Conservation (phyloP, 1,140 invertebrate genomes). For the Cardiocondyla obscurior region DNA sequence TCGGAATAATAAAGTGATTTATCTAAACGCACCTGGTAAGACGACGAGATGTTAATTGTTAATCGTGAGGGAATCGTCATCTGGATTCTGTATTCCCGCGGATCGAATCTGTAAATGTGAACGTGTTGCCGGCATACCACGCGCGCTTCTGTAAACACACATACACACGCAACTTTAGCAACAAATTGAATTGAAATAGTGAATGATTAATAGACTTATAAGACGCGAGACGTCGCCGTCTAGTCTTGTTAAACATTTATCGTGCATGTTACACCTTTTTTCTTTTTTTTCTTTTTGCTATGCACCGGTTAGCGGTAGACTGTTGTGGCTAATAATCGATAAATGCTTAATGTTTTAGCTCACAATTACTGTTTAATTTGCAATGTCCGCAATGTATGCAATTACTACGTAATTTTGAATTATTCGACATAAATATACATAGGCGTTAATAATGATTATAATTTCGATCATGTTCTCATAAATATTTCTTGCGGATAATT, state of each 20-base stretch:
- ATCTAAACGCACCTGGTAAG: conserved; percentile 59
- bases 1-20: conserved; percentile 55
- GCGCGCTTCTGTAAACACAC: no score
- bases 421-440: not conserved
- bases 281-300: not conserved
- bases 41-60: not conserved
- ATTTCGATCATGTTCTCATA: not conserved
- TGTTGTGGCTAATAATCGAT: not conserved
- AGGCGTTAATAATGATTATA: not conserved
- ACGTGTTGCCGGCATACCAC: no score
- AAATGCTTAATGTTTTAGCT: not conserved
- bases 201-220: no score
- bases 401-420: not conserved
- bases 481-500: not conserved
- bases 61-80: not conserved
- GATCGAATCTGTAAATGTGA: not conserved
- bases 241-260: not conserved
- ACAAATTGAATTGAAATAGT: no score
- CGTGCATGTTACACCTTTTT: not conserved
- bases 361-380: not conserved
- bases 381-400: not conserved
- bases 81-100: not conserved
- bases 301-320: not conserved
- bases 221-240: no score
- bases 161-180: no score